These are phyloP conservation scores for Scolopax bukidnonensis DNA, from an alignment of 2,797 vertebrate species.

Conservation along the genomic window DNA sequence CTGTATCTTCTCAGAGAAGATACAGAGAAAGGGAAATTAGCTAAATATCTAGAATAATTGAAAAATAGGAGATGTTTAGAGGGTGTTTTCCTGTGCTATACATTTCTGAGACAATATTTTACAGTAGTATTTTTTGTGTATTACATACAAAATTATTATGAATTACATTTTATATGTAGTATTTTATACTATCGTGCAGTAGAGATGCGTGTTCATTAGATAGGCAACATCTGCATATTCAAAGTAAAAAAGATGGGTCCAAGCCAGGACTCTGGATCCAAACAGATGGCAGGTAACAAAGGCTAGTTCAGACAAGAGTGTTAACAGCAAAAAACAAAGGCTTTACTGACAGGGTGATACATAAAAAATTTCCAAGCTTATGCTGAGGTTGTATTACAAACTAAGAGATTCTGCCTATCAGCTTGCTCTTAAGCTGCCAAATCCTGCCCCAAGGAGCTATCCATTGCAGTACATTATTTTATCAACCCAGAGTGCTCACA, in stretches of 20 bases:
- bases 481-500: not conserved
- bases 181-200: not conserved
- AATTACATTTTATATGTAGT: not conserved
- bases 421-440: not conserved
- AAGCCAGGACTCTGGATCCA: not conserved
- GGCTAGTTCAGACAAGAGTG: not conserved
- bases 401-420: not conserved
- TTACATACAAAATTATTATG: too few species aligned
- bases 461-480: not conserved
- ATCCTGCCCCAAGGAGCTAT: not conserved
- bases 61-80: not conserved
- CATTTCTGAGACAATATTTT: not conserved
- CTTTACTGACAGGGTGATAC: not conserved
- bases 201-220: not conserved
- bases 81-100: not conserved
- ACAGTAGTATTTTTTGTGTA: too few species aligned
- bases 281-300: slow-evolving; percentile 32
- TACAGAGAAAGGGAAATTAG: not conserved
- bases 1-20: not conserved
- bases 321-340: not conserved
- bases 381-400: not conserved
- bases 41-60: not conserved
- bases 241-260: not conserved
- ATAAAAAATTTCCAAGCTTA: not conserved
- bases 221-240: not conserved